These are phyloP conservation scores for Morone saxatilis DNA, from an alignment of 2,113 vertebrate genomes.

Conservation along the genomic window DNA sequence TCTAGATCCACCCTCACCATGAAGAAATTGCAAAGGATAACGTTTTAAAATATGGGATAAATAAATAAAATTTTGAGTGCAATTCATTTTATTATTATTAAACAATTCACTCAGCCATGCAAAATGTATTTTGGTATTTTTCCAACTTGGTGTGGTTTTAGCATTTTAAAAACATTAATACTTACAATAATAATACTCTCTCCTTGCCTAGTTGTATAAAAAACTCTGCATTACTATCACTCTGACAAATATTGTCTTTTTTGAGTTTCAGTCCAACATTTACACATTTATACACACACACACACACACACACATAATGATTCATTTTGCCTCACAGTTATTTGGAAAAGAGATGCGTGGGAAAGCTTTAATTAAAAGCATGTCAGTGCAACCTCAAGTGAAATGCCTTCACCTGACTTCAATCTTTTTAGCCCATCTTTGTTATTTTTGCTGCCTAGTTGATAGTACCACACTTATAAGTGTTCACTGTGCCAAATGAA, in stretches of 20 bases:
- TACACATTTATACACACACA: neutral
- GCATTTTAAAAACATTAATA: neutral
- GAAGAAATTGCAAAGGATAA: neutral
- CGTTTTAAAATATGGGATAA: neutral
- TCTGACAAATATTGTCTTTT: slow-evolving; percentile 80
- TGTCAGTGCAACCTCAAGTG: slow-evolving; percentile 92
- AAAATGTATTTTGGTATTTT: neutral
- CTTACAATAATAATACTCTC: neutral
- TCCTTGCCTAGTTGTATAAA: slow-evolving; percentile 83
- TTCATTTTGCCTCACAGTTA: slow-evolving; percentile 63
- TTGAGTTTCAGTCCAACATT: slow-evolving; percentile 52
- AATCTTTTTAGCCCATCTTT: slow-evolving; percentile 86
- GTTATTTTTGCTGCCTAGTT: slow-evolving; percentile 83
- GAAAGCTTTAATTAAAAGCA: slow-evolving; percentile 98
- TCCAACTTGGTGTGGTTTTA: neutral
- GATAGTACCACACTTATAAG: slow-evolving; percentile 59
- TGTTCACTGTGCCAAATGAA: slow-evolving; percentile 86
- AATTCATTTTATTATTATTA: neutral
- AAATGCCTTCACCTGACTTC: slow-evolving; percentile 89
- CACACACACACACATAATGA: slow-evolving; percentile 65
- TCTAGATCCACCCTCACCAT: too few relatives aligned
- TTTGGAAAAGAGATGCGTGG: slow-evolving; percentile 86
- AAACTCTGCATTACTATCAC: slow-evolving; percentile 88
- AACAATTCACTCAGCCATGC: neutral
- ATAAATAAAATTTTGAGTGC: neutral